Base-by-base conservation (phyloP, 2,113 vertebrate species). In the Gallinago media region DNA sequence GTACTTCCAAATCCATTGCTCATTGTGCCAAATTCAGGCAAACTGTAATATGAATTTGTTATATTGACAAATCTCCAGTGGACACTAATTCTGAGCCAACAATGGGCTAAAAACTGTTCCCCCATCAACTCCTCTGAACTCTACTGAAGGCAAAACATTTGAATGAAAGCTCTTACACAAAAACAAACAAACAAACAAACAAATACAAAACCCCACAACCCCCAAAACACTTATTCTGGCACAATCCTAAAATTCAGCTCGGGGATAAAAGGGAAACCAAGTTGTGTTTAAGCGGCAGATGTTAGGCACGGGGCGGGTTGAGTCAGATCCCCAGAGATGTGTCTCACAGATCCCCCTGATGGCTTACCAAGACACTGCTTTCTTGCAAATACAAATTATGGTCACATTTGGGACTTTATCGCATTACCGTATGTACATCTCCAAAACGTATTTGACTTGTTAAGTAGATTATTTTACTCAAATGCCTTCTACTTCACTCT, bases 251-350 rank as follows among this genome's bases (percentile, higher is more conserved):
- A 94, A 17, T 29, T 74, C 55, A 78, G 22, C 11, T 78, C 21
- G 29, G 20, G 29, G 29, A 55, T 44, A 59, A 89, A 84, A 58
- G 22, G 9, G 10, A 68, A 50, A 47, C 50, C 8, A 34, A 79
- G 40, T 1, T 6, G 4, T 5, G 38, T 59, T 70, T 85, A 58
- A 88, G 44, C 1, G 0, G 19, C 4, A 1, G 47, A 52, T 15
- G n/a, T 58, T 25, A 47, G 61, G 29, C 55, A 63, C 11, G 18
- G 25, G 61, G 42, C 52, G 68, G 50, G 67, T 34, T 1, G 0
- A 84, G 36, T 58, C 49, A 42, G 62, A 42, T 49, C 44, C 29
- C n/a, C 65, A 19, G 50, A 62, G 61, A 32, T 6, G 36, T 0
- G 0, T 74, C 36, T 70, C 62, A 74, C 18, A 66, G 22, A 29